phyloP scores from a whole-genome alignment of 2,888 invertebrate genomes.

The Plutella xylostella region DNA sequence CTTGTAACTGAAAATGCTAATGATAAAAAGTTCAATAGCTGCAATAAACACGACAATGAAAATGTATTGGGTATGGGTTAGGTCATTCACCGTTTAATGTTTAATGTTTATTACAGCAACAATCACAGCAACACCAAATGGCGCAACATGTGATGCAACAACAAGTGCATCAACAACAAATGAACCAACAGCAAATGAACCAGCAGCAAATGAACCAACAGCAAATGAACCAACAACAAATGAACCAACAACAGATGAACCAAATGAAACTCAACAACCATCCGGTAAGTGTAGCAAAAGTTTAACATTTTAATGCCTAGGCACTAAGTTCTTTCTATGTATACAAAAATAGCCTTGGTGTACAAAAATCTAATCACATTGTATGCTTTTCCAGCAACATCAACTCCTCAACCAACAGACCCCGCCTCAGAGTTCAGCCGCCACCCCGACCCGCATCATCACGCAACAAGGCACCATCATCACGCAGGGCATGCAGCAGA shows the following conservation, averaged over 20 bases:
- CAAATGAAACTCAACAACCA: constrained; percentile 50
- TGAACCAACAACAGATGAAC: constrained; percentile 29
- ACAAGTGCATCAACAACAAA: constrained; percentile 36
- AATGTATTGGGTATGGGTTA: no score
- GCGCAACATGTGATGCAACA: constrained; percentile 30
- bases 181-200: constrained; percentile 7
- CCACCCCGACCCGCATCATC: constrained; percentile 37
- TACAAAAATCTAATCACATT: no score
- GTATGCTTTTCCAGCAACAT: constrained; percentile 29
- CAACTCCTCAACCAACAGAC: constrained; percentile 45
- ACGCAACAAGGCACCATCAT: constrained; percentile 59
- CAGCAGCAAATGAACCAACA: constrained; percentile 39
- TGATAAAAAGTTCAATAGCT: no score
- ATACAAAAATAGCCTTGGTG: no score
- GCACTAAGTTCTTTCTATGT: no score
- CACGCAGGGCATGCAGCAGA: constrained; percentile 38
- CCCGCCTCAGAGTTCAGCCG: constrained; percentile 32
- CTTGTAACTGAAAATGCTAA: no score
- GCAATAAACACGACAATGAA: no score
- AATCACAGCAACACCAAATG: constrained; percentile 22
- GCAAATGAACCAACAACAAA: constrained; percentile 18
- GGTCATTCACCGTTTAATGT: no score
- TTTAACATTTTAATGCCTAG: no score
- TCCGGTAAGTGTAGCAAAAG: constrained; percentile 40
- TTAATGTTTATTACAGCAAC: no score